Evolutionary conservation across 1,140 invertebrate genomes (phyloP).

Genomic region (Hycleus phaleratus): DNA sequence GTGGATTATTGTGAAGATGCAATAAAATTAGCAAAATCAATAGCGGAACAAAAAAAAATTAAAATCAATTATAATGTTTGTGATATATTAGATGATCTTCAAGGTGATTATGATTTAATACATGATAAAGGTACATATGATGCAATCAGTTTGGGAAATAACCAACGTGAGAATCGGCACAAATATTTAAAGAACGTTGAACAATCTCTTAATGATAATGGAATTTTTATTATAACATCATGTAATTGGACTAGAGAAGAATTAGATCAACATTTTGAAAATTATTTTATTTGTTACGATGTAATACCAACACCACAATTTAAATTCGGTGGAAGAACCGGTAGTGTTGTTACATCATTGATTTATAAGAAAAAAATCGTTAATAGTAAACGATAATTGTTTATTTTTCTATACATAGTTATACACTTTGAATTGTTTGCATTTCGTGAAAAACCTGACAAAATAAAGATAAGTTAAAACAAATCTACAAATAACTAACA

Average conservation of each 20-base stretch:
- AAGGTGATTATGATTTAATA: constrained; percentile 52
- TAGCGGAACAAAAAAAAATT: constrained; percentile 50
- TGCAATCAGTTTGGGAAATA: constrained; percentile 72
- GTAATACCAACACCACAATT: constrained; percentile 72
- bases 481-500: too few species aligned
- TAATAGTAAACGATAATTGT: too few species aligned
- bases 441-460: neutral
- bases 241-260: constrained; percentile 45
- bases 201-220: constrained; percentile 49
- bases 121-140: constrained; percentile 94
- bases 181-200: constrained; percentile 63
- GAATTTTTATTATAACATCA: constrained; percentile 77
- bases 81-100: constrained; percentile 48
- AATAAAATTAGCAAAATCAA: constrained; percentile 61
- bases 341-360: constrained; percentile 68
- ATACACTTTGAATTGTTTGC: neutral
- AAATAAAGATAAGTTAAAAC: too few species aligned
- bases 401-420: too few species aligned
- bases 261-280: constrained; percentile 14
- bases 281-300: constrained; percentile 52
- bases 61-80: constrained; percentile 50
- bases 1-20: constrained; percentile 80
- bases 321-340: constrained; percentile 75
- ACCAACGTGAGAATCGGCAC: constrained; percentile 52
- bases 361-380: constrained; percentile 53